Conservation (phyloP, 2,888 invertebrate genomes). For the Phaonia tiefii region DNA sequence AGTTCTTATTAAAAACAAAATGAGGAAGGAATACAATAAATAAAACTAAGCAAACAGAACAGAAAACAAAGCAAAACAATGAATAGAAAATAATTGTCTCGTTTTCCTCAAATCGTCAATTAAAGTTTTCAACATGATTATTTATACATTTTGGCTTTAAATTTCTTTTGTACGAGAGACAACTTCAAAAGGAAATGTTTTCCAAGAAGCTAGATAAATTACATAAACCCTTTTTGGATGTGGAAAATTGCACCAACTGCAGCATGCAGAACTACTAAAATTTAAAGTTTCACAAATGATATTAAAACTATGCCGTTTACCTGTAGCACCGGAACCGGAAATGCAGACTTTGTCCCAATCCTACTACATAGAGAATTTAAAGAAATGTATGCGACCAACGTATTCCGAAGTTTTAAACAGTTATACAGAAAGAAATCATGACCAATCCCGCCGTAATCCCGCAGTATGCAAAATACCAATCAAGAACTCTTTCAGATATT, state of each 20-base stretch:
- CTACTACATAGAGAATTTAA: too few relatives aligned
- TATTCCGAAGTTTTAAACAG: too few relatives aligned
- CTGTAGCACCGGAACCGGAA: background rate
- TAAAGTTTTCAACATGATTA: slow-evolving; percentile 26
- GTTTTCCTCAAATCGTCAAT: slow-evolving; percentile 8
- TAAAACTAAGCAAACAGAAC: background rate
- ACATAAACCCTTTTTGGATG: background rate
- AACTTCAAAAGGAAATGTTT: background rate
- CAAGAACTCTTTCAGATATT: too few relatives aligned
- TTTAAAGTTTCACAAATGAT: background rate
- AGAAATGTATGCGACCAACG: too few relatives aligned
- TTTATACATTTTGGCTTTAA: too few relatives aligned
- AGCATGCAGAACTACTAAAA: background rate
- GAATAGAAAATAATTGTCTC: slow-evolving; percentile 34
- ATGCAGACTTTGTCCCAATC: background rate
- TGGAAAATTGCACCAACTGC: background rate
- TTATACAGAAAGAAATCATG: too few relatives aligned
- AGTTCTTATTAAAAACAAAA: background rate
- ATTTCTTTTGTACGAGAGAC: background rate
- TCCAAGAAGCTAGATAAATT: background rate
- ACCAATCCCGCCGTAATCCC: too few relatives aligned
- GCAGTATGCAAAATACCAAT: too few relatives aligned
- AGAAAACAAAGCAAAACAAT: slow-evolving; percentile 37
- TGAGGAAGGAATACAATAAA: background rate
- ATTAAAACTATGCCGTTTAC: background rate